A percentile compares a stretch with the other conserved stretches of the same genome.
Evolutionary conservation across 2,888 invertebrate species (phyloP).

Genomic region (Scaeva pyrastri): DNA sequence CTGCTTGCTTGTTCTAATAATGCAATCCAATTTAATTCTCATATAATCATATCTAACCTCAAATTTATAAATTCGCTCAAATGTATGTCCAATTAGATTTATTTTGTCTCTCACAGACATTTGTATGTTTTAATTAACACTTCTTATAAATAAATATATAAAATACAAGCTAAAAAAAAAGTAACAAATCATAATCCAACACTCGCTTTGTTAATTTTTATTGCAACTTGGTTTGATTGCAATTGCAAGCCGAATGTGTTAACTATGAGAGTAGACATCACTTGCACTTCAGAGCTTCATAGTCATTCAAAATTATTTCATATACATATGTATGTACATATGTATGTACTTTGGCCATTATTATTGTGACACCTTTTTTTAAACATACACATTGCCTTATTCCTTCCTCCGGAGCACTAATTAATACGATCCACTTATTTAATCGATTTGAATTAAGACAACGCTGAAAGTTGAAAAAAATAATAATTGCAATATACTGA

Average conservation of each 20-base stretch:
- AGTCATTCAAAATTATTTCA: slow-evolving; percentile 48
- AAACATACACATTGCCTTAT: slow-evolving; percentile 26
- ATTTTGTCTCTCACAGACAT: background rate
- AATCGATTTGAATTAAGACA: slow-evolving; percentile 51
- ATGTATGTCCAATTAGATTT: background rate
- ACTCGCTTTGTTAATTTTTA: slow-evolving; percentile 45
- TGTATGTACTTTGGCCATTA: slow-evolving; percentile 50
- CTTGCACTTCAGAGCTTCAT: too few species aligned
- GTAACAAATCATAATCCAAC: background rate
- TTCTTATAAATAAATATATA: background rate
- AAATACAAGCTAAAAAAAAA: background rate
- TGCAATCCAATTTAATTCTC: background rate
- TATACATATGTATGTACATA: too few species aligned
- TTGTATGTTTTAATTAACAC: background rate
- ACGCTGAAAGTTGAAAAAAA: slow-evolving; percentile 40
- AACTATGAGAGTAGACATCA: too few species aligned
- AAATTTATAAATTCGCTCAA: too few species aligned
- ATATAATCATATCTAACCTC: background rate
- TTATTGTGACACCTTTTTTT: slow-evolving; percentile 66
- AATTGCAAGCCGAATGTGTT: slow-evolving; percentile 33
- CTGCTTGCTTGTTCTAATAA: background rate
- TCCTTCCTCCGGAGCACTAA: slow-evolving; percentile 53
- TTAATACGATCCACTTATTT: slow-evolving; percentile 65
- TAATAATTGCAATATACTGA: slow-evolving; percentile 60
- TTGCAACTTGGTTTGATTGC: slow-evolving; percentile 62